phyloP scores from a whole-genome alignment of 1,140 invertebrate species.

The Drosophila arizonae region DNA sequence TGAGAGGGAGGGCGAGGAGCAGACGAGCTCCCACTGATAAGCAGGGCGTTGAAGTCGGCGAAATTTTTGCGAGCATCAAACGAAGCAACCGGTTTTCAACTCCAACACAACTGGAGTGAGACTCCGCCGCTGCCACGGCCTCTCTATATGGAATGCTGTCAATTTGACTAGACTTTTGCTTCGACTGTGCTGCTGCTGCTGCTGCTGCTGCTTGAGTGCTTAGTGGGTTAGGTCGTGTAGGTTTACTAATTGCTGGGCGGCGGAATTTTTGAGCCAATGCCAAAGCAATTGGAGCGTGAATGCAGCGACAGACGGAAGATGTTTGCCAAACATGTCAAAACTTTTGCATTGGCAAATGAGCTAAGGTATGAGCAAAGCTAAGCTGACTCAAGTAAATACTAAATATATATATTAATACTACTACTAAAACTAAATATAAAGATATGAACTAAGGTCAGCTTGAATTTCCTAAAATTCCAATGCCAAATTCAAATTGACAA shows the following conservation, averaged over 20 bases:
- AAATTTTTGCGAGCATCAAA: constrained; percentile 52
- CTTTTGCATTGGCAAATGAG: constrained; percentile 68
- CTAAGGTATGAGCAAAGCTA: constrained; percentile 28
- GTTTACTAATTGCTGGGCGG: constrained; percentile 77
- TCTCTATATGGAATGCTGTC: constrained; percentile 45
- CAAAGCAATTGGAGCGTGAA: constrained; percentile 69
- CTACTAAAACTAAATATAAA: too few relatives aligned
- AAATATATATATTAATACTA: too few relatives aligned
- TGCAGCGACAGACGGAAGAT: constrained; percentile 17
- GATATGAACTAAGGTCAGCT: too few relatives aligned
- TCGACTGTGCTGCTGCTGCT: neutral
- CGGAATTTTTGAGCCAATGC: constrained; percentile 67
- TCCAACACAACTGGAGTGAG: constrained; percentile 29
- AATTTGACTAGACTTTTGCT: constrained; percentile 54
- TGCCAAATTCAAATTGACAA: too few relatives aligned
- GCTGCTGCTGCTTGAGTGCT: constrained; percentile 56
- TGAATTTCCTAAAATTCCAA: too few relatives aligned
- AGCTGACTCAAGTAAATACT: too few relatives aligned
- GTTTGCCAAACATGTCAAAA: constrained; percentile 72
- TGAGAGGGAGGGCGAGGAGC: neutral
- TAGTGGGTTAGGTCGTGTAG: constrained; percentile 79
- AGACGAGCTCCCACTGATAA: constrained; percentile 38
- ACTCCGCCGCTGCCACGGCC: constrained; percentile 1
- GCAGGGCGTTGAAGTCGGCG: constrained; percentile 55
- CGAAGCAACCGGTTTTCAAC: constrained; percentile 62